Percentiles rank a stretch among this genome's conserved stretches.
Evolutionary conservation across 1,140 invertebrate genomes (phyloP).

Genomic region (Eurosta solidaginis): DNA sequence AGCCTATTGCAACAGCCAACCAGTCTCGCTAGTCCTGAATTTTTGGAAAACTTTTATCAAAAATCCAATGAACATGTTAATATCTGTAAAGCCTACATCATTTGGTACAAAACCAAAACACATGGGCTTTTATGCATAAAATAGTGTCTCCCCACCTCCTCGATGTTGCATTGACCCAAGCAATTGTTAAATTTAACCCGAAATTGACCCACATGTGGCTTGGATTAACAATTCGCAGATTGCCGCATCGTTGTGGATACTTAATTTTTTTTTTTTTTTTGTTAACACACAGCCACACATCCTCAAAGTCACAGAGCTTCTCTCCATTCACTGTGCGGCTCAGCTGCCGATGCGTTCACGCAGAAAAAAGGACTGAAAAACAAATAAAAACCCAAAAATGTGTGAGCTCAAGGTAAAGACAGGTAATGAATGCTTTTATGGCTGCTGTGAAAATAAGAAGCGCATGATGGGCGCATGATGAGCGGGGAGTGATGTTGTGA

Average conservation of each 20-base stretch:
- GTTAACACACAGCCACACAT: not conserved
- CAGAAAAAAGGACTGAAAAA: not conserved
- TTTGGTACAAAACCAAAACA: too few relatives aligned
- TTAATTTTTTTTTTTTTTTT: not conserved
- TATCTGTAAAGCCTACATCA: too few relatives aligned
- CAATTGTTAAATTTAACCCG: conserved; percentile 13
- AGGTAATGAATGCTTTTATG: not conserved
- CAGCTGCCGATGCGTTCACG: not conserved
- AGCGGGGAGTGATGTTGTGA: not conserved
- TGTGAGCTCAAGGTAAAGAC: not conserved
- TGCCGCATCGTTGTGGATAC: not conserved
- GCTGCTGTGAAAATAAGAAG: not conserved
- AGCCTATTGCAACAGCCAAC: too few relatives aligned
- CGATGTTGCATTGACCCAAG: not conserved
- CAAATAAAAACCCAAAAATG: conserved; percentile 3
- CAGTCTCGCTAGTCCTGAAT: too few relatives aligned
- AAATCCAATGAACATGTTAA: too few relatives aligned
- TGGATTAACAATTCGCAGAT: not conserved
- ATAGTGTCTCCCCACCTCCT: not conserved
- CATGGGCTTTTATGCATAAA: too few relatives aligned
- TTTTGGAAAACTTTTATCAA: too few relatives aligned
- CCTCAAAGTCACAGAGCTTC: not conserved
- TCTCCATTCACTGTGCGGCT: too few relatives aligned
- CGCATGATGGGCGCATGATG: not conserved
- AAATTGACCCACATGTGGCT: conserved; percentile 6